Conservation (phyloP, 2,888 invertebrate genomes). For the Nemapogon koenigi region DNA sequence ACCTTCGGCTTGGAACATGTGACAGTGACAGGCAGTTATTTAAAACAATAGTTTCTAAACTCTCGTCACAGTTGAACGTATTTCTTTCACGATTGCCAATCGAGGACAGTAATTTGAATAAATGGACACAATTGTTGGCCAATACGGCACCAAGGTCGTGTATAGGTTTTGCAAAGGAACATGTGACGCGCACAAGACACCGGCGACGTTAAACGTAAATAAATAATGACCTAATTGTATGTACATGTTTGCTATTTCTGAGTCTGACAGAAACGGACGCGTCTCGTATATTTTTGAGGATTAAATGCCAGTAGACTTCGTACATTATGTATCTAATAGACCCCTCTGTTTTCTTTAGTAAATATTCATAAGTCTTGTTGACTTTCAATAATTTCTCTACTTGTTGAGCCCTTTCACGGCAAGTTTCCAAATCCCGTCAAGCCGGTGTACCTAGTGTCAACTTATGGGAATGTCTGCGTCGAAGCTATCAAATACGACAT, state of each 20-base stretch:
- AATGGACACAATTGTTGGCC: conserved; percentile 17
- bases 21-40: conserved; percentile 17
- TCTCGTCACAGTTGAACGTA: too few relatives aligned
- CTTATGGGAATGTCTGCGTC: conserved; percentile 25
- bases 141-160: conserved; percentile 44
- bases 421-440: conserved; percentile 10
- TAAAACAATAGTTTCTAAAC: background rate
- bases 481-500: conserved; percentile 3
- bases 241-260: conserved; percentile 48
- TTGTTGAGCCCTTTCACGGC: conserved; percentile 38
- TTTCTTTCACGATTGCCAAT: too few relatives aligned
- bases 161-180: conserved; percentile 11
- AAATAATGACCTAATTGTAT: conserved; percentile 57
- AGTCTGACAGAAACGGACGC: conserved; percentile 27
- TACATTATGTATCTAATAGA: background rate
- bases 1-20: conserved; percentile 26
- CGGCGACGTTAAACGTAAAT: conserved; percentile 47
- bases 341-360: background rate
- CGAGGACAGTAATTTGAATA: too few relatives aligned
- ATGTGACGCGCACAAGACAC: conserved; percentile 34
- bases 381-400: conserved; percentile 52
- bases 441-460: conserved; percentile 3
- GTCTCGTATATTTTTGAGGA: background rate
- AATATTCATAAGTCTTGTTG: background rate
- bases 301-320: background rate